These are phyloP conservation scores for Lophotriccus pileatus DNA, from an alignment of 2,797 vertebrate genomes.

Conservation along the genomic window DNA sequence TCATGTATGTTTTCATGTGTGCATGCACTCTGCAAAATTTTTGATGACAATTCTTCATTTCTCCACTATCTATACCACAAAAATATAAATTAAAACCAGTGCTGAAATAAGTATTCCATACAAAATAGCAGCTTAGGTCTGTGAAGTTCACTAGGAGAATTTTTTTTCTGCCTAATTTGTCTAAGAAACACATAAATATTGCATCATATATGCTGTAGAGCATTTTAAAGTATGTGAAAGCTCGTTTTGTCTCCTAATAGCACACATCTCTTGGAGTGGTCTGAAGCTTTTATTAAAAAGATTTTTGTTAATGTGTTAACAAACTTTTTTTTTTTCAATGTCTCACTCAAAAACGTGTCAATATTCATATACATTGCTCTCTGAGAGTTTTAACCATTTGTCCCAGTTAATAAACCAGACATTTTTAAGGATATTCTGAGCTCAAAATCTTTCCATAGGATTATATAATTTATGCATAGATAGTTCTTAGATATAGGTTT, in stretches of 20 bases:
- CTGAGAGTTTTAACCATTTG: not conserved
- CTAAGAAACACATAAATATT: not conserved
- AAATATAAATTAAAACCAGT: not conserved
- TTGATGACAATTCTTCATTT: not conserved
- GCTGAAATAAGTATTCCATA: not conserved
- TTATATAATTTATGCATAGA: not conserved
- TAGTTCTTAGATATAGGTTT: not conserved
- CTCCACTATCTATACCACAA: not conserved
- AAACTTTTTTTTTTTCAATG: not conserved
- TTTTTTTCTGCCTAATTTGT: not conserved
- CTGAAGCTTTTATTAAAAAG: not conserved
- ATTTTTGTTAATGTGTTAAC: not conserved
- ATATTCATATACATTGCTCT: not conserved
- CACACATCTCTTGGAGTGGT: not conserved
- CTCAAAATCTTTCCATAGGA: not conserved
- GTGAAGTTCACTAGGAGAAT: not conserved
- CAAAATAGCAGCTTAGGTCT: not conserved
- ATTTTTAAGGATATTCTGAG: not conserved
- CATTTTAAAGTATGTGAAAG: not conserved
- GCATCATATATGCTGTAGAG: not conserved
- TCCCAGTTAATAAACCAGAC: not conserved
- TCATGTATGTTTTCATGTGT: rapidly evolving
- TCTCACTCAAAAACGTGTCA: not conserved
- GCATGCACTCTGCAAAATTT: rapidly evolving
- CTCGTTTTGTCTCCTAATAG: rapidly evolving